These are phyloP conservation scores for Podilymbus podiceps DNA, from an alignment of 2,113 vertebrate species.

Conservation along the genomic window DNA sequence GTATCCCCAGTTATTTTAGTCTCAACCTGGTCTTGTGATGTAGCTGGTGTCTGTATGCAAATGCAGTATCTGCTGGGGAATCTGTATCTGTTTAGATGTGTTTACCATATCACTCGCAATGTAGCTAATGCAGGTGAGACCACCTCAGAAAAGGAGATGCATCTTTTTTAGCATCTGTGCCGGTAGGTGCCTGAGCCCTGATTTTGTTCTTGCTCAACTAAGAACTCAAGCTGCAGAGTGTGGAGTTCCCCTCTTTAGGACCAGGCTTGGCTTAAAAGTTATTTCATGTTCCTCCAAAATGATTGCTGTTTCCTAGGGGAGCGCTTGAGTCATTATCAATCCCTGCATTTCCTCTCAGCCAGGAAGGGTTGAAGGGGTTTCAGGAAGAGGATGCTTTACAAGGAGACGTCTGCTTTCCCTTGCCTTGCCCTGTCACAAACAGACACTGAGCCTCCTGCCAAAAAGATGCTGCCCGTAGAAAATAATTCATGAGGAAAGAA, in stretches of 20 bases:
- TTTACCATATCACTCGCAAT: neutral
- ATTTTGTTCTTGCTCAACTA: neutral
- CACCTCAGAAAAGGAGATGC: neutral
- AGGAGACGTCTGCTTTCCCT: constrained; percentile 1
- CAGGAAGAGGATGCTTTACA: constrained; percentile 20
- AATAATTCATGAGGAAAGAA: neutral
- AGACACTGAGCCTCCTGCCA: neutral
- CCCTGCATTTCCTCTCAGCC: constrained; percentile 50
- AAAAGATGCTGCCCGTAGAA: neutral
- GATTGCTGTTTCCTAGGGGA: constrained; percentile 52
- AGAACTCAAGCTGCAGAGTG: neutral
- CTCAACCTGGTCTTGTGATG: neutral
- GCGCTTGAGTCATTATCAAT: constrained; percentile 30
- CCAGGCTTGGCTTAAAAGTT: constrained; percentile 46
- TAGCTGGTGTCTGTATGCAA: neutral
- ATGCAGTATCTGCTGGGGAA: neutral
- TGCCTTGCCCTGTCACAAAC: neutral
- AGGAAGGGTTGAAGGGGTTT: constrained; percentile 28
- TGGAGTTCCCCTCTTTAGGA: neutral
- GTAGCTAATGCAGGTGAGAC: neutral
- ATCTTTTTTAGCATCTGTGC: neutral
- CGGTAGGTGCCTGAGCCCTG: fast-evolving
- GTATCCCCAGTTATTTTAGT: neutral
- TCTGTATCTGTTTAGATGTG: neutral
- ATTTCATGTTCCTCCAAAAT: constrained; percentile 38